These are phyloP conservation scores for Augochlora pura DNA, from an alignment of 1,140 invertebrate genomes.

Conservation along the genomic window DNA sequence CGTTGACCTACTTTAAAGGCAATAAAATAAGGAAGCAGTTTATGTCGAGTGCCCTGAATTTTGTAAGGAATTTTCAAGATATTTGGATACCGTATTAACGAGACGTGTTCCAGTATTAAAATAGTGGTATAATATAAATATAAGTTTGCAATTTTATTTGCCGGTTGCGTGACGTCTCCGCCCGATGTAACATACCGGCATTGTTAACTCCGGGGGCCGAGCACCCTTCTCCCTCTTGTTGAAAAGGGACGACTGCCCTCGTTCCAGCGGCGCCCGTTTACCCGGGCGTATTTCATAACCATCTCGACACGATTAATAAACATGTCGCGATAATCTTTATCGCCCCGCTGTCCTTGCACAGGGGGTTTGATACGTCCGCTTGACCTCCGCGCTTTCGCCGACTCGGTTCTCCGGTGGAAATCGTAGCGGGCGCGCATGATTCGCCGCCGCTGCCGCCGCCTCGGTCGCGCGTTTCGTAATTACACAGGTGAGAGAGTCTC, in stretches of 20 bases:
- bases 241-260: slow-evolving; percentile 33
- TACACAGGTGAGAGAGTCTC: slow-evolving; percentile 11
- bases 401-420: background rate
- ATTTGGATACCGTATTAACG: too few species aligned
- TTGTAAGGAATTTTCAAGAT: too few species aligned
- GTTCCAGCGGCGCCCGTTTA: background rate
- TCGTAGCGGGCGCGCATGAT: background rate
- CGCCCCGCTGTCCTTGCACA: background rate
- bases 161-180: slow-evolving; percentile 30
- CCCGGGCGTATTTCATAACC: slow-evolving; percentile 12
- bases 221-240: background rate
- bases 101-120: too few species aligned
- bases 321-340: slow-evolving; percentile 45
- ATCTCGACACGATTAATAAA: slow-evolving; percentile 56
- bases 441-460: background rate
- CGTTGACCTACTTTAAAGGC: too few species aligned
- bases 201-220: slow-evolving; percentile 7
- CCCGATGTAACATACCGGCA: slow-evolving; percentile 16
- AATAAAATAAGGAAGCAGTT: too few species aligned
- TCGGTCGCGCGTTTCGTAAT: background rate
- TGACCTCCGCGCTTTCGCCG: background rate
- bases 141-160: background rate
- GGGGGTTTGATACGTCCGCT: background rate
- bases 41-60: too few species aligned
- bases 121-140: too few species aligned